Evolutionary conservation across 1,140 invertebrate species (phyloP).

Genomic region (Copidosoma floridanum): DNA sequence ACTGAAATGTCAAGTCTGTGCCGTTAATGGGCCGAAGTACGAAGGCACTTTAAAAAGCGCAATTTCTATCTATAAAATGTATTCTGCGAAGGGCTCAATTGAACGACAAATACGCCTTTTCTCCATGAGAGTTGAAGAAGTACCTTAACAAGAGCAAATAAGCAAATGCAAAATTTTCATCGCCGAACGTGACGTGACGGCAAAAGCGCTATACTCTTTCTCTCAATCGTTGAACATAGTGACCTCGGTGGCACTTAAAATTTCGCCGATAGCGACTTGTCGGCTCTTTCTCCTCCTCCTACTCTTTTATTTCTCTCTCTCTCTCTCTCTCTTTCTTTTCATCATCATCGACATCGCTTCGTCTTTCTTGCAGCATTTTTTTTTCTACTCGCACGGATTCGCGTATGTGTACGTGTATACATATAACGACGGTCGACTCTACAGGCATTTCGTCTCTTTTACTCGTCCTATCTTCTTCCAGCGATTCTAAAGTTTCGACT

Average conservation of each 20-base stretch:
- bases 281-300: constrained; percentile 4
- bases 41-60: too few relatives aligned
- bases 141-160: constrained; percentile 25
- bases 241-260: constrained; percentile 27
- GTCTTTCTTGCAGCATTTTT: constrained; percentile 10
- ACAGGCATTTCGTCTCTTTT: too few relatives aligned
- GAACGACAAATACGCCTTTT: constrained; percentile 25
- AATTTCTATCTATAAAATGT: too few relatives aligned
- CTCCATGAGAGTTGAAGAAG: not conserved
- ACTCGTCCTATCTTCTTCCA: not conserved
- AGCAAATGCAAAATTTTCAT: constrained; percentile 27
- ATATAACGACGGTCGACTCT: too few relatives aligned
- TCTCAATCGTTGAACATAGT: constrained; percentile 22
- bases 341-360: constrained; percentile 1
- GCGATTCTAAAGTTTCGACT: constrained; percentile 28
- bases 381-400: too few relatives aligned
- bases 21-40: too few relatives aligned
- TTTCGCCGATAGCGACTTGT: constrained; percentile 22
- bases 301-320: constrained; percentile 6
- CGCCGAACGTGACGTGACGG: constrained; percentile 8
- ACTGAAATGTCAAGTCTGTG: too few relatives aligned
- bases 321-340: constrained; percentile 14
- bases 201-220: not conserved
- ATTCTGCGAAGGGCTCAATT: constrained; percentile 12
- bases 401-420: too few relatives aligned